phyloP scores from a whole-genome alignment of 2,888 invertebrate species.

The Himalopsyche anomala region DNA sequence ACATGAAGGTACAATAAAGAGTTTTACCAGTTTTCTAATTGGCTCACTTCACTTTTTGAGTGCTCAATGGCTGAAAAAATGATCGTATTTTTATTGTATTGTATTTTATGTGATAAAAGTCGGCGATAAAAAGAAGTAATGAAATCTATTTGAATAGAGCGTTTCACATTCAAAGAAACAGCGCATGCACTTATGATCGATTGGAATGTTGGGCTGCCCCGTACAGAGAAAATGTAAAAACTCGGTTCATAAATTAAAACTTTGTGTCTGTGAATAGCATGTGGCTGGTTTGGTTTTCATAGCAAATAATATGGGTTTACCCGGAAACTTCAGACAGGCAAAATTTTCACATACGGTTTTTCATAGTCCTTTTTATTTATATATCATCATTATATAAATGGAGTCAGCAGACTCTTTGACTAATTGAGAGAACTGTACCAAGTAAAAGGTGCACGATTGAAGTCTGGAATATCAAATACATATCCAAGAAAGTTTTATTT shows the following conservation, averaged over 20 bases:
- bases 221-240: slow-evolving; percentile 20
- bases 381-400: too few species aligned
- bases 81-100: too few species aligned
- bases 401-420: too few species aligned
- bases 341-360: slow-evolving; percentile 6
- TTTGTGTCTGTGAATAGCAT: slow-evolving; percentile 42
- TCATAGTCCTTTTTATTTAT: too few species aligned
- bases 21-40: too few species aligned
- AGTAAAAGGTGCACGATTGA: too few species aligned
- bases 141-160: slow-evolving; percentile 39
- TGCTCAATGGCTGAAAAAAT: too few species aligned
- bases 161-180: slow-evolving; percentile 33
- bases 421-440: too few species aligned
- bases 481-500: too few species aligned
- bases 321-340: neutral
- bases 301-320: slow-evolving; percentile 13
- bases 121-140: neutral
- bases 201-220: slow-evolving; percentile 23
- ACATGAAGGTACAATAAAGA: too few species aligned
- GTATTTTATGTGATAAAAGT: neutral
- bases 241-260: slow-evolving; percentile 38
- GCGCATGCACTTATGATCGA: slow-evolving; percentile 31
- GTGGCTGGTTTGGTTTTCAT: slow-evolving; percentile 12
- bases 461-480: too few species aligned
- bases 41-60: too few species aligned